Evolutionary conservation across 64 coral and sea anemone species (phyloP).

Genomic region (Pocillopora damicornis): DNA sequence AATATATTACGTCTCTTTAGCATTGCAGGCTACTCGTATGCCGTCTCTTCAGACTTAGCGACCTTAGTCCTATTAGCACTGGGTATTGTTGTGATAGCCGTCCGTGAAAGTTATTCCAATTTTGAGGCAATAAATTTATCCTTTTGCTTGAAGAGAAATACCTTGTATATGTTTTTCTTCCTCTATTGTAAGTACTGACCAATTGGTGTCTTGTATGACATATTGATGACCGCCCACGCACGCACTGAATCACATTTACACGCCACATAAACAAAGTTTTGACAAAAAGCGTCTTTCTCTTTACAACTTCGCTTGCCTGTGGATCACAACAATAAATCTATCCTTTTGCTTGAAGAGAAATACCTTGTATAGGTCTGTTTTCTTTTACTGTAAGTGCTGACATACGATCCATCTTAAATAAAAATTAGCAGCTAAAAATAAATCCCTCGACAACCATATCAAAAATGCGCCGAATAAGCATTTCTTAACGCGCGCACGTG

Average conservation of each 20-base stretch:
- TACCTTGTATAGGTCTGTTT: background rate
- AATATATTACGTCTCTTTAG: too few species aligned
- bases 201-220: too few species aligned
- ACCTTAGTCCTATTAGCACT: too few species aligned
- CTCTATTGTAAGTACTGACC: background rate
- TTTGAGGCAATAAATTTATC: background rate
- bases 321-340: background rate
- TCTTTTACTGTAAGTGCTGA: background rate
- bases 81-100: too few species aligned
- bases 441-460: background rate
- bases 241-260: too few species aligned
- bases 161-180: background rate
- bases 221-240: too few species aligned
- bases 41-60: too few species aligned
- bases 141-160: background rate
- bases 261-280: too few species aligned
- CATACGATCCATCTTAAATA: background rate
- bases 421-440: slow-evolving; percentile 9
- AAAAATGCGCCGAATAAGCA: background rate
- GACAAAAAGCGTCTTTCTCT: too few species aligned
- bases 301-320: too few species aligned
- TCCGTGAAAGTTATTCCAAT: too few species aligned
- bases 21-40: too few species aligned
- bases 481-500: background rate
- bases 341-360: background rate